Evolutionary conservation across 2,888 invertebrate genomes (phyloP), one percentile per base, ranked within the genome.

Genomic region (Megamerina dolium): DNA sequence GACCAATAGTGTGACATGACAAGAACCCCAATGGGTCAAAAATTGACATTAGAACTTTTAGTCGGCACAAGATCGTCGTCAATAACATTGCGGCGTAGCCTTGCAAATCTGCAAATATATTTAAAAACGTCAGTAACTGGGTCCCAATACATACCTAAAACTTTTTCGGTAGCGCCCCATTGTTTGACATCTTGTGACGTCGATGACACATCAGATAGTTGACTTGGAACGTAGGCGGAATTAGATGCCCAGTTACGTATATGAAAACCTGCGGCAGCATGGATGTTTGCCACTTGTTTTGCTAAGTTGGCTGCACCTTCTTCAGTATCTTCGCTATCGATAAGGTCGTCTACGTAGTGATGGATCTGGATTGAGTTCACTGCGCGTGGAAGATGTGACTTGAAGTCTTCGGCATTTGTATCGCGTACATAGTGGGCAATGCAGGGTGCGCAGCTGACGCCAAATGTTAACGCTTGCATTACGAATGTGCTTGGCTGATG

Each of bases 21-120:
- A 52, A 5, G 21, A 53, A 48, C 2, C 53, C 50, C 5, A 53
- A 18, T 5, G 50, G 49, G 23, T 50, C 50, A 26, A 48, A 52
- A n/a, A 46, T 50, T 2, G 48, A 49, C 46, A 52, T 52, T 17
- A 52, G 35, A 14, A 47, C 47, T 37, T 51, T 53, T 51, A 12
- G 49, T 49, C 3, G 49, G 50, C 26, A 43, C 37, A 10, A 46
- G 14, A 12, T 20, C n/a, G 4, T 41, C 37, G 13, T 41, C 16
- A 4, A 51, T 30, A n/a, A 51, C 43, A 21, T 49, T 36, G 21
- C 54, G 41, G 8, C 43, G 42, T 19, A 46, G 18, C 14, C 44
- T 19, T 12, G 30, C 35, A 19, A 54, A 50, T 50, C 45, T 50
- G 37, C 37, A 49, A 48, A 41, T 49, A 44, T 52, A n/a, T n/a